Base-by-base conservation (phyloP, 2,797 vertebrate genomes). In the Pseudocheirus occidentalis region DNA sequence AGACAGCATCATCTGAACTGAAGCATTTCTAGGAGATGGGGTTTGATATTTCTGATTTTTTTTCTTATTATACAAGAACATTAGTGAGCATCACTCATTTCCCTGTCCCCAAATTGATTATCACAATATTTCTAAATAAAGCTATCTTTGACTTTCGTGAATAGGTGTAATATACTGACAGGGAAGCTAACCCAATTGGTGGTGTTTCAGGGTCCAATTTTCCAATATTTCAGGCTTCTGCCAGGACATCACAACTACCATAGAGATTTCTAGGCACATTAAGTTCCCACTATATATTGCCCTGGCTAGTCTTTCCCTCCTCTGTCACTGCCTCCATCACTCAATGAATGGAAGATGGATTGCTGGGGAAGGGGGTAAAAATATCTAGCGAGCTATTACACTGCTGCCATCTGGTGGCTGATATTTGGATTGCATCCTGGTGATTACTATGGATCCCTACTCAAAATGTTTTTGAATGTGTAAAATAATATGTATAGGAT, bases 361-460 rank as follows among this genome's bases (percentile, higher is more conserved):
- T 91, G 34, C 58, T 87, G 34, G 5, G 62, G n/a, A 97, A 94
- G 28, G 5, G 55, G n/a, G 91, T 29, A 89, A 93, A 73, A 95
- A 92, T 92, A 50, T 50, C 40, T 27, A 46, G 9, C 10, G 73
- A 0, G 9, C 10, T 46, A 40, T 81, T 81, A 81, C n/a, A 46
- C n/a, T 24, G 50, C 73, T 50, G 73, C 40, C 73, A 50, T 50
- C 40, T 87, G 73, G 73, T 87, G 73, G 40, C 40, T 87, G 4
- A n/a, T 14, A 87, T 50, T 87, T 46, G 73, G 21, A 87, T 50
- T 87, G 73, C 3, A 27, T 0, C 1, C 7, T 50, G 24, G 6
- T 50, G 66, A 81, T 81, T 18, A 6, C n/a, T 40, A 40, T 7
- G n/a, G 11, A 87, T 87, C 7, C 40, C 73, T 87, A 46, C 24